Conservation (phyloP, 2,797 vertebrate species). For the Neostethus bicornis region DNA sequence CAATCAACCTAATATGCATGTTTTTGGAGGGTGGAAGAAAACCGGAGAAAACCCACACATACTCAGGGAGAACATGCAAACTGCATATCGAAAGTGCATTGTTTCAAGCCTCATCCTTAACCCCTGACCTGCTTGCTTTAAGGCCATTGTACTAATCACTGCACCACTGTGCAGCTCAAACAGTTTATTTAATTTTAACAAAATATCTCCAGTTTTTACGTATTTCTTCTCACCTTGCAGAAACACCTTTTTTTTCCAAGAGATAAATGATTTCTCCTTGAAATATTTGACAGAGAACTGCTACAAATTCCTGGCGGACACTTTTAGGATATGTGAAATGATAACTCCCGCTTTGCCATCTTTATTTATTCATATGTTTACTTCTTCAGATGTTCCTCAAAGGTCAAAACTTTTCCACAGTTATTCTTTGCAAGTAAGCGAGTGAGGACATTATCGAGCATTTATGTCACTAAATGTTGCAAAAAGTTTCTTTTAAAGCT, state of each 20-base stretch:
- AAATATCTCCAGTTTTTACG: too few relatives aligned
- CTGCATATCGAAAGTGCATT: too few relatives aligned
- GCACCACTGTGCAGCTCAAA: too few relatives aligned
- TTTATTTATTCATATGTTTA: conserved; percentile 31
- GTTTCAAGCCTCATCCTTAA: too few relatives aligned
- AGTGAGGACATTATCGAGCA: conserved; percentile 14
- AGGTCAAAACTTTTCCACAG: conserved; percentile 32
- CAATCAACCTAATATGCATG: too few relatives aligned
- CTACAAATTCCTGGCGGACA: conserved; percentile 17
- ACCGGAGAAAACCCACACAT: too few relatives aligned
- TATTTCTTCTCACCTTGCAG: conserved; percentile 12
- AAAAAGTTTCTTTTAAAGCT: conserved; percentile 26
- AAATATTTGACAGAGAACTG: conserved; percentile 6
- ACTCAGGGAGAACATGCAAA: too few relatives aligned
- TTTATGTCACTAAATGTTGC: conserved; percentile 18
- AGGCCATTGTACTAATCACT: too few relatives aligned
- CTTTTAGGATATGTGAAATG: conserved; percentile 17
- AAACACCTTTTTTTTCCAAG: conserved; percentile 12
- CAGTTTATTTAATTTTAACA: too few relatives aligned
- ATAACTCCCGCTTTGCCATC: conserved; percentile 6
- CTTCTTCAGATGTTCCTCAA: conserved; percentile 29
- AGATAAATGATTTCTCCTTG: conserved; percentile 8
- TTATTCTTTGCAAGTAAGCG: conserved; percentile 26
- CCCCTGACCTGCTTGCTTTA: too few relatives aligned
- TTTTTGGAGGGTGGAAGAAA: too few relatives aligned